A percentile compares a stretch with the other conserved stretches of the same genome.
Evolutionary conservation across 2,797 vertebrate species (phyloP).

Genomic region (Manis pentadactyla): DNA sequence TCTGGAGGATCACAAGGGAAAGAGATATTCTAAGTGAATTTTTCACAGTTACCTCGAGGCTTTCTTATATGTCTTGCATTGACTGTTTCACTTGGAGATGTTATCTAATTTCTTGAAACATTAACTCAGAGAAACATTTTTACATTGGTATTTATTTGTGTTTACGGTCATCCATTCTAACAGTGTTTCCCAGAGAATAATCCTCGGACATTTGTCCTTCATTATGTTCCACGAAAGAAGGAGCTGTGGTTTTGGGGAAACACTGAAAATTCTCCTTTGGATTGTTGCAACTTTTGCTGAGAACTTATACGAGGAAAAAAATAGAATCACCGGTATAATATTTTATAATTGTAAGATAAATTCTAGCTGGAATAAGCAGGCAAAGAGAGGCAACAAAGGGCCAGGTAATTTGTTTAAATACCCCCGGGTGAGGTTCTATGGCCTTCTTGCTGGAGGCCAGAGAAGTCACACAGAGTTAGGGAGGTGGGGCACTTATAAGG

Average conservation of each 20-base stretch:
- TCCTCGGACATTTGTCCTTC: background rate
- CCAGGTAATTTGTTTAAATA: too few relatives aligned
- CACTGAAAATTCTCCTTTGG: background rate
- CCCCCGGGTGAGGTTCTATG: too few relatives aligned
- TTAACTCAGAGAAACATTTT: background rate
- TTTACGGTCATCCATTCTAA: background rate
- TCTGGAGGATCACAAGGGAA: background rate
- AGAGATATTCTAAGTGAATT: background rate
- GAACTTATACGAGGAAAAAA: background rate
- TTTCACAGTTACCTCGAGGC: background rate
- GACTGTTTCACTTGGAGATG: background rate
- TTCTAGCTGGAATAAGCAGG: too few relatives aligned
- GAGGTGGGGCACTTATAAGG: too few relatives aligned
- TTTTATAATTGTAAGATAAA: too few relatives aligned
- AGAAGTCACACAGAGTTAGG: too few relatives aligned
- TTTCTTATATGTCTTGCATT: background rate
- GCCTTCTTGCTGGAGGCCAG: too few relatives aligned
- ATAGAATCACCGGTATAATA: background rate
- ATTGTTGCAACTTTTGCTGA: background rate
- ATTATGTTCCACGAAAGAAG: background rate
- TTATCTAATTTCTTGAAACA: background rate
- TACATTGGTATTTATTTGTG: background rate
- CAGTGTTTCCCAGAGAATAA: background rate
- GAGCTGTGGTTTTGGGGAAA: background rate
- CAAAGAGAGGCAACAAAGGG: too few relatives aligned